Evolutionary conservation across 2,888 invertebrate genomes (phyloP), one percentile per base, ranked within the genome.

Genomic region (Ferdinandea cuprea): DNA sequence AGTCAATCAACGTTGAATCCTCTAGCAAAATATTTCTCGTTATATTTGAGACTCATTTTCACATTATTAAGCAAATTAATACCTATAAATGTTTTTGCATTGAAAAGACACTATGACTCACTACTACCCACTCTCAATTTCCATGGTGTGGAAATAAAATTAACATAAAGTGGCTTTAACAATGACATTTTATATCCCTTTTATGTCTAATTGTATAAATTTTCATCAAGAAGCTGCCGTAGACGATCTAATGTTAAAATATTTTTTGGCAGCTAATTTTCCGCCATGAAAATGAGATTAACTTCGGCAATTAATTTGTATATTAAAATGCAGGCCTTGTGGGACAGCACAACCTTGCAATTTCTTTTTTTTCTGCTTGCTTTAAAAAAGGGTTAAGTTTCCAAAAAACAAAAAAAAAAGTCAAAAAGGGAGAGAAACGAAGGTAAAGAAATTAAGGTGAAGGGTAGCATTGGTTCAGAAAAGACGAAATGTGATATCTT

Each of bases 191-290:
- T 11, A 4, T 19, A 25, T 17, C 32, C 56, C 25, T 35, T 63
- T 50, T 7, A 37, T n/a, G 11, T 59, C 30, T 28, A 30, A 28
- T 7, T 28, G n/a, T 15, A 6, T 0, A 17, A 35, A 37, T 50
- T 54, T 56, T 15, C 19, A 46, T 52, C 50, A 79, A 66, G 46
- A 42, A 50, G n/a, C 17, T 35, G 8, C 32, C 30, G 56, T 66
- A 68, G 65, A 65, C 48, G 19, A n/a, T 65, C 48, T 71, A 65
- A 83, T 56, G 50, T 48, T 32, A 73, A 78, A 83, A 68, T 73
- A 77, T 66, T 40, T 86, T n/a, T 88, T 89, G 88, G 87, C 88
- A 88, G 79, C 84, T 84, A 84, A 84, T 89, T 87, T 90, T 90
- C 89, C 89, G 73, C 84, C 50, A 79, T 84, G 74, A 84, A 79